Base-by-base conservation (phyloP, 92 coral and sea anemone species). In the Paragorgia papillata region DNA sequence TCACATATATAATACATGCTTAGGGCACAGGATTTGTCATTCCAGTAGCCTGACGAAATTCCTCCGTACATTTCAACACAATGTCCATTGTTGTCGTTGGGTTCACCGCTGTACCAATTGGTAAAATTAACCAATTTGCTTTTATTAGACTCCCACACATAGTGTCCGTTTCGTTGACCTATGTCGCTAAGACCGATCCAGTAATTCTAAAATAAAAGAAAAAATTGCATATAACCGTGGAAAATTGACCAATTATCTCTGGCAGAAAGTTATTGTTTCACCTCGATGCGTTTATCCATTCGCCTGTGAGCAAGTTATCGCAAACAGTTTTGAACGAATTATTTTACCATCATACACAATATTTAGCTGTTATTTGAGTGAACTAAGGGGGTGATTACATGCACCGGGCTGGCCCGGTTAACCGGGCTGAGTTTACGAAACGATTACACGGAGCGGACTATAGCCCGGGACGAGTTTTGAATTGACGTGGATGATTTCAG, bases 151-250 rank as follows among this genome's bases (percentile, higher is more conserved):
- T 86, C 89, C 97, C 97, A 93, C 7, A 80, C 85, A 78, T 62
- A 93, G 4, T 57, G 73, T 12, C 97, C 91, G 43, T 90, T 90
- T 24, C n/a, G n/a, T n/a, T 69, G 76, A 1, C 78, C 64, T 48
- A 57, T n/a, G 80, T 93, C 97, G 57, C 34, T 86, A 8, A 90
- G 84, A 3, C 97, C 97, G 22, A 93, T 93, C 97, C 97, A 93
- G 69, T 69, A 79, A 17, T 79, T 62, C 94, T 93, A 71, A 29
- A 57, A 71, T 15, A 61, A 6, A 25, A 62, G 29, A 56, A 9
- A 56, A 56, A 9, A 21, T 56, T 27, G 7, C 62, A 9, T 20
- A 56, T 56, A 27, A 8, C 19, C n/a, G n/a, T n/a, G n/a, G 62
- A 27, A 56, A 56, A 20, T 9, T 37, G 12, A 4, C 5, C 12